Percentiles rank a stretch among this genome's conserved stretches.
Evolutionary conservation across 53 echinoderm and acorn worm genomes (phyloP).

Genomic region (Crossaster papposus): DNA sequence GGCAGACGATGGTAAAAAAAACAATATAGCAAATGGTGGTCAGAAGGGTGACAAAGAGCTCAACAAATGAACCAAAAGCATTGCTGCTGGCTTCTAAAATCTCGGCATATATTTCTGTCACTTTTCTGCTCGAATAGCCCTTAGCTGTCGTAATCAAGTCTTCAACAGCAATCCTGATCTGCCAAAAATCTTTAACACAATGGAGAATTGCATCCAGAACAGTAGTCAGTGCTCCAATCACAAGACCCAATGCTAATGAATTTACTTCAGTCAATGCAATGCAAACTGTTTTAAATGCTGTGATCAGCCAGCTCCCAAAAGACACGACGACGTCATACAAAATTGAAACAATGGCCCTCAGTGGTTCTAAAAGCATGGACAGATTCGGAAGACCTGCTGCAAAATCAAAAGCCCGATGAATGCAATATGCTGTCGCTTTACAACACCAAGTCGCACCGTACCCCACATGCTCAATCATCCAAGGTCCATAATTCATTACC

Average conservation of each 20-base stretch:
- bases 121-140: slow-evolving; percentile 2
- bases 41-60: background rate
- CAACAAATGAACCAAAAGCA: background rate
- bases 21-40: slow-evolving; percentile 7
- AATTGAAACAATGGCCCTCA: background rate
- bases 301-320: background rate
- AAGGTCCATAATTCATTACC: background rate
- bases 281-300: background rate
- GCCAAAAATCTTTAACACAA: background rate
- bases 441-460: background rate
- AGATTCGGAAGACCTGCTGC: background rate
- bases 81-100: background rate
- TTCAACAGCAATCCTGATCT: background rate
- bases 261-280: background rate
- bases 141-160: background rate
- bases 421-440: background rate
- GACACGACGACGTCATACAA: background rate
- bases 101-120: background rate
- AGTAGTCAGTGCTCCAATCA: background rate
- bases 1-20: background rate
- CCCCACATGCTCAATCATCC: background rate
- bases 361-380: background rate
- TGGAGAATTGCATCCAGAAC: background rate
- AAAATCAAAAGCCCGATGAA: background rate
- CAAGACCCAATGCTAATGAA: background rate